Evolutionary conservation across 2,888 invertebrate genomes (phyloP).

Genomic region (Sarcophaga variegata): DNA sequence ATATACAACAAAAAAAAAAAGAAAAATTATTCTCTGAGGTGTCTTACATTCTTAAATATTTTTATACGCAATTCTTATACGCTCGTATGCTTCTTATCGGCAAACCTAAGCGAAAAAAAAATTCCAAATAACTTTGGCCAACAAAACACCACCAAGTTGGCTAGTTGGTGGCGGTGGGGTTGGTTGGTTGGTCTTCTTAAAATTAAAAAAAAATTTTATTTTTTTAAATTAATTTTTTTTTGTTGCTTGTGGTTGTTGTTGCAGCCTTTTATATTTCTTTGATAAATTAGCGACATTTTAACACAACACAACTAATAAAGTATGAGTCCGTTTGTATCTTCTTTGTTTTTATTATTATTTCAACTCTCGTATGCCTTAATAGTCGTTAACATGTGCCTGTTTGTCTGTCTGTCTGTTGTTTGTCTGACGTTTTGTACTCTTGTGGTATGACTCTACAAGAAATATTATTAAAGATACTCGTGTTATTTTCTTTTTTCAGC

Average conservation of each 20-base stretch:
- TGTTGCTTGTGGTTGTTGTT: constrained; percentile 43
- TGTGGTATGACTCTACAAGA: constrained; percentile 14
- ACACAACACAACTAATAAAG: constrained; percentile 12
- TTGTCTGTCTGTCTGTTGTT: neutral
- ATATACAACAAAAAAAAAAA: neutral
- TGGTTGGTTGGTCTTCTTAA: constrained; percentile 27
- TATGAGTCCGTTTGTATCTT: constrained; percentile 15
- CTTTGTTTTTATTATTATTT: neutral
- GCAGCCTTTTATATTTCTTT: constrained; percentile 57
- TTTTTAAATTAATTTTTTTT: constrained; percentile 31
- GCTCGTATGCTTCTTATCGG: constrained; percentile 13
- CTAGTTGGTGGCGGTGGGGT: too few relatives aligned
- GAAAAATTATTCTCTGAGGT: constrained; percentile 31
- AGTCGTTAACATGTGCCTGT: constrained; percentile 4
- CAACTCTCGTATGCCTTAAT: constrained; percentile 18
- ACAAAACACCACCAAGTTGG: neutral
- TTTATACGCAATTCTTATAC: neutral
- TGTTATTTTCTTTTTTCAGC: constrained; percentile 13
- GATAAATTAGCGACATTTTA: constrained; percentile 67
- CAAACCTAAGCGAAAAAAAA: constrained; percentile 9
- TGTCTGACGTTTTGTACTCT: neutral
- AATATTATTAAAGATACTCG: constrained; percentile 51
- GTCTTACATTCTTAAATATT: constrained; percentile 58
- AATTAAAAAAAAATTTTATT: constrained; percentile 39
- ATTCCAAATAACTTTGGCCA: constrained; percentile 56